phyloP scores from a whole-genome alignment of 2,888 invertebrate species.

The Hirtodrosophila histrioides region DNA sequence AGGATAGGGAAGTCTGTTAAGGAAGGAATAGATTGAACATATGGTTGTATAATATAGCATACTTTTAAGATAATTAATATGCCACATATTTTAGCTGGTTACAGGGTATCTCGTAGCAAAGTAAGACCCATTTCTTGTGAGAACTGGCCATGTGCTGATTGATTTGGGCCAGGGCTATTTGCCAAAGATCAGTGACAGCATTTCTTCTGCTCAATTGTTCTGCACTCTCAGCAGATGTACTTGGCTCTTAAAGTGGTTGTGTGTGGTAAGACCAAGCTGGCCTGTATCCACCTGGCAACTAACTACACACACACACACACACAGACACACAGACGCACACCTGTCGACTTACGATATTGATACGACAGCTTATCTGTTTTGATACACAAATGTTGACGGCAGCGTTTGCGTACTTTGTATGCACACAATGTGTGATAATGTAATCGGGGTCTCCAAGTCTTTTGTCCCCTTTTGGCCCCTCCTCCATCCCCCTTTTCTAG shows the following conservation, averaged over 20 bases:
- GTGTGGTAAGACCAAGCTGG: not conserved
- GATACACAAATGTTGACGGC: slow-evolving; percentile 42
- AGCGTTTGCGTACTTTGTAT: slow-evolving; percentile 3
- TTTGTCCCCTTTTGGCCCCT: slow-evolving; percentile 9
- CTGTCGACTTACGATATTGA: slow-evolving; percentile 34
- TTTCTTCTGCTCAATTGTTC: not conserved
- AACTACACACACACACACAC: not conserved
- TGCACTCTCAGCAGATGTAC: too few species aligned
- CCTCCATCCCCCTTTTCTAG: not conserved
- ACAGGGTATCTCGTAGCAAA: slow-evolving; percentile 32
- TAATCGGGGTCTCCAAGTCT: slow-evolving; percentile 41
- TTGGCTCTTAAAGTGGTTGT: not conserved
- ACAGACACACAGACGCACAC: slow-evolving; percentile 12
- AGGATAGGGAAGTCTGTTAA: too few species aligned
- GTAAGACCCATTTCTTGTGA: not conserved
- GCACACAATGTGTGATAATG: slow-evolving; percentile 36
- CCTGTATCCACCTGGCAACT: not conserved
- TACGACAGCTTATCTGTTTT: slow-evolving; percentile 41
- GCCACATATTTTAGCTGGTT: not conserved
- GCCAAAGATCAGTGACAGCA: slow-evolving; percentile 39
- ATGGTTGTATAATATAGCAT: slow-evolving; percentile 31
- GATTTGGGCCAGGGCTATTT: slow-evolving; percentile 43
- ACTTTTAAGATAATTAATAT: slow-evolving; percentile 38
- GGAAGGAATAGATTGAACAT: too few species aligned
- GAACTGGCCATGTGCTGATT: slow-evolving; percentile 31